Evolutionary conservation across 2,888 invertebrate genomes (phyloP), one percentile per base, ranked within the genome.

Genomic region (Harpalus rubripes): DNA sequence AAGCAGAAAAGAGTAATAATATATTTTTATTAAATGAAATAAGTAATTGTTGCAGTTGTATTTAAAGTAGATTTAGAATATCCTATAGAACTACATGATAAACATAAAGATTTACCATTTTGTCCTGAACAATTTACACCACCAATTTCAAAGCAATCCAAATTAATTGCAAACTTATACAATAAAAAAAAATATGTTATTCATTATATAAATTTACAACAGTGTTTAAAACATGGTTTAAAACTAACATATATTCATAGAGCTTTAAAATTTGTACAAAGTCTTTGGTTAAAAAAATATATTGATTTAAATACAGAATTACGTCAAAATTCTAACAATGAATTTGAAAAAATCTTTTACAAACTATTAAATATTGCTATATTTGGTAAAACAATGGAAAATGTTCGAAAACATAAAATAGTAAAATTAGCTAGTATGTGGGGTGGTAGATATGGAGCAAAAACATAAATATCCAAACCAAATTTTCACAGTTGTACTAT

Each of bases 11-110:
- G 22, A 22, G 22, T 22, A 22, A 22, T 1, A 22, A 22, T 22
- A 22, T 22, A 22, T 22, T 22, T 22, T 22, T 22, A 22, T 22
- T 22, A 22, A 22, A 22, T 22, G 3, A 22, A 22, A 22, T 22
- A 1, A 22, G 1, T 22, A 22, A 22, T 22, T 22, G 22, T 22
- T 1, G 3, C 3, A 22, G 22, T 22, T 22, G 22, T 22, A 22
- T 39, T 91, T 1, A 90, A 91, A 84, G 90, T 91, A 4, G 90
- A 91, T 85, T 83, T 91, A 26, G 87, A 89, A 22, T 91, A 91
- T 86, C 90, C 90, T 6, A 39, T 86, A 16, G 86, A 88, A 41
- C 85, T 90, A 84, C 22, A 22, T 22, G 22, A 22, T 22, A 3
- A 32, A 32, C 32, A 32, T 32, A 32, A 84, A 72, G 74, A 85